Evolutionary conservation across 2,113 vertebrate species (phyloP).

Genomic region (Lycaon pictus): DNA sequence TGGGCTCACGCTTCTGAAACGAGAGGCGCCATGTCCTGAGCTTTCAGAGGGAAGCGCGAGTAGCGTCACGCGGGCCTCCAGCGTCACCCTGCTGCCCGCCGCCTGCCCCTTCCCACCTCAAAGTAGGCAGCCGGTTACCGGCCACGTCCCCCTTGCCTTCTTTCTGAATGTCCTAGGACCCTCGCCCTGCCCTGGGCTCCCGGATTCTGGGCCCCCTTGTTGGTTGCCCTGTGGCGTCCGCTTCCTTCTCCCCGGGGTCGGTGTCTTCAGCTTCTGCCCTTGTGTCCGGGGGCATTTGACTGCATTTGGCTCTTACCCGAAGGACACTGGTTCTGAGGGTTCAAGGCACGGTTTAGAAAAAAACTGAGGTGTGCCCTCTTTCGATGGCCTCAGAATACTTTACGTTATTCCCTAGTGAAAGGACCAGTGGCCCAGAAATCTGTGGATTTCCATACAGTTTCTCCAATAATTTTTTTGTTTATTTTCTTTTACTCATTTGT

Average conservation of each 20-base stretch:
- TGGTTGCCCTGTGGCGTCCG: not conserved
- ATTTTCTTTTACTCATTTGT: not conserved
- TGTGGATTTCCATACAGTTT: not conserved
- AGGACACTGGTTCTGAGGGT: not conserved
- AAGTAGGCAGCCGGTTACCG: not conserved
- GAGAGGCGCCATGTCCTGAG: not conserved
- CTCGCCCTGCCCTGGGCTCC: not conserved
- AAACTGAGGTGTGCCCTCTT: not conserved
- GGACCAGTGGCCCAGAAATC: not conserved
- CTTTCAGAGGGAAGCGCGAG: fast-evolving
- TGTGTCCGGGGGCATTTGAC: not conserved
- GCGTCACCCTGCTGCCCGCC: not conserved
- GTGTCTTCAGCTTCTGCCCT: not conserved
- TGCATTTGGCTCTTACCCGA: not conserved
- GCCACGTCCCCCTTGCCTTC: not conserved
- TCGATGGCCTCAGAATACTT: fast-evolving
- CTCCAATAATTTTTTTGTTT: not conserved
- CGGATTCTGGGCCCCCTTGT: not conserved
- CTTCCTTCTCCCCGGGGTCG: not conserved
- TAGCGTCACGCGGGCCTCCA: not conserved
- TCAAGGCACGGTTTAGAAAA: not conserved
- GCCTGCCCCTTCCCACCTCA: too few species aligned
- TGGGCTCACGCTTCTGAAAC: fast-evolving
- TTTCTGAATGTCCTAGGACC: not conserved
- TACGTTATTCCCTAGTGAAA: fast-evolving